Conservation (phyloP, 2,113 vertebrate genomes). For the Xenopus borealis region DNA sequence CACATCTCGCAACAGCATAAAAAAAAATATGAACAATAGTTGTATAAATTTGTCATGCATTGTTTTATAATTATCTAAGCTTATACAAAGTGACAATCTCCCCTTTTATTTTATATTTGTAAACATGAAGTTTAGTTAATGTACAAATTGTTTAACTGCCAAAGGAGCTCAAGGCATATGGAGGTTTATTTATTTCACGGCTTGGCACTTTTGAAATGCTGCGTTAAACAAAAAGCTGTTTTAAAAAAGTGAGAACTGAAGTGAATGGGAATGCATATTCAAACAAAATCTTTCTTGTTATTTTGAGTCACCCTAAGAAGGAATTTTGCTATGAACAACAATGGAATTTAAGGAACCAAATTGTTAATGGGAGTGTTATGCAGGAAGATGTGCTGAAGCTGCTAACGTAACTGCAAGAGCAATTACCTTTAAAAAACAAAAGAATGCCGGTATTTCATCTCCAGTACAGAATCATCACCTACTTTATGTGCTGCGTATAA, state of each 20-base stretch:
- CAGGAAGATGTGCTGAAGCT: too few species aligned
- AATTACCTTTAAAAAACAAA: too few species aligned
- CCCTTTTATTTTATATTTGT: constrained; percentile 1
- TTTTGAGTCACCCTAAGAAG: neutral
- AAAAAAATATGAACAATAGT: neutral
- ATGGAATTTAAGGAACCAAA: too few species aligned
- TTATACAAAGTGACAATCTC: neutral
- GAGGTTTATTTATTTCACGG: constrained; percentile 39
- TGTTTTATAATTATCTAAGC: constrained; percentile 17
- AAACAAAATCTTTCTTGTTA: constrained; percentile 12
- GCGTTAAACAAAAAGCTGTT: constrained; percentile 39
- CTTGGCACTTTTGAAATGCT: constrained; percentile 42
- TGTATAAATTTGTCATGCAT: constrained; percentile 1
- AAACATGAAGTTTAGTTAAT: constrained; percentile 18
- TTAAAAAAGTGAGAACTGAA: constrained; percentile 32
- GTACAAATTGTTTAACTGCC: constrained; percentile 32
- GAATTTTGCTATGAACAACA: too few species aligned
- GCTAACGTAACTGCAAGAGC: neutral
- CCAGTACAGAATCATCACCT: too few species aligned
- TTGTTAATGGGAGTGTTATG: too few species aligned
- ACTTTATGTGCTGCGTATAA: too few species aligned
- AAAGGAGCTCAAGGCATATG: constrained; percentile 33
- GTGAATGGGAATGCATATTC: constrained; percentile 14
- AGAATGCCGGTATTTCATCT: too few species aligned
- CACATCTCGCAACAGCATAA: neutral